A percentile compares a stretch with the other conserved stretches of the same genome.
These are phyloP conservation scores for Drosophila lowei DNA, from an alignment of 1,140 invertebrate genomes.

Conservation along the genomic window DNA sequence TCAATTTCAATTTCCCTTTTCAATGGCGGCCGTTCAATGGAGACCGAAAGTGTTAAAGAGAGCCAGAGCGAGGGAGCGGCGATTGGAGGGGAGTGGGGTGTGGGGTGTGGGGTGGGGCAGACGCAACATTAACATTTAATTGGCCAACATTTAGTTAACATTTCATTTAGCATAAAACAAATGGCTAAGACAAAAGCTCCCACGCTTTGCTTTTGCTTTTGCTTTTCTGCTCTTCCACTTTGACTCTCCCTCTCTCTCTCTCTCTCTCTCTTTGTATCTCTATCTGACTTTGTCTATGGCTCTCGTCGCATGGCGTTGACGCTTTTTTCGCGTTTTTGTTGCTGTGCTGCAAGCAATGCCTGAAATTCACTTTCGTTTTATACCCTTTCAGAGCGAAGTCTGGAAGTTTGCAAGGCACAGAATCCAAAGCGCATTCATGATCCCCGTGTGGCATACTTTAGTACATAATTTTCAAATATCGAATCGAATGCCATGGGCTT, in stretches of 20 bases:
- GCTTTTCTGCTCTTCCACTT: slow-evolving; percentile 38
- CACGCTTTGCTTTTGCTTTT: slow-evolving; percentile 13
- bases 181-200: slow-evolving; percentile 38
- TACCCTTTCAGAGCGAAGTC: too few species aligned
- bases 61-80: slow-evolving; percentile 23
- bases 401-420: too few species aligned
- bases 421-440: too few species aligned
- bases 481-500: too few species aligned
- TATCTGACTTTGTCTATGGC: slow-evolving; percentile 6
- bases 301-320: background rate
- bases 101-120: slow-evolving; percentile 5
- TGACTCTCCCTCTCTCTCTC: slow-evolving; percentile 22
- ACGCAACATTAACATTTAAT: slow-evolving; percentile 76
- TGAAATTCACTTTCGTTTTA: slow-evolving; percentile 68
- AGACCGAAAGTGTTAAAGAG: slow-evolving; percentile 63
- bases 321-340: background rate
- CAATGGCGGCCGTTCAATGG: slow-evolving; percentile 48
- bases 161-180: slow-evolving; percentile 79
- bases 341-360: slow-evolving; percentile 36
- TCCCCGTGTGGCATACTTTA: too few species aligned
- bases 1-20: slow-evolving; percentile 71
- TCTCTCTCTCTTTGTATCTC: background rate
- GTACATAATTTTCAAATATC: too few species aligned
- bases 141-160: slow-evolving; percentile 74
- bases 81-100: slow-evolving; percentile 9